These are phyloP conservation scores for Andrena fulva DNA, from an alignment of 2,888 invertebrate species.

Conservation along the genomic window DNA sequence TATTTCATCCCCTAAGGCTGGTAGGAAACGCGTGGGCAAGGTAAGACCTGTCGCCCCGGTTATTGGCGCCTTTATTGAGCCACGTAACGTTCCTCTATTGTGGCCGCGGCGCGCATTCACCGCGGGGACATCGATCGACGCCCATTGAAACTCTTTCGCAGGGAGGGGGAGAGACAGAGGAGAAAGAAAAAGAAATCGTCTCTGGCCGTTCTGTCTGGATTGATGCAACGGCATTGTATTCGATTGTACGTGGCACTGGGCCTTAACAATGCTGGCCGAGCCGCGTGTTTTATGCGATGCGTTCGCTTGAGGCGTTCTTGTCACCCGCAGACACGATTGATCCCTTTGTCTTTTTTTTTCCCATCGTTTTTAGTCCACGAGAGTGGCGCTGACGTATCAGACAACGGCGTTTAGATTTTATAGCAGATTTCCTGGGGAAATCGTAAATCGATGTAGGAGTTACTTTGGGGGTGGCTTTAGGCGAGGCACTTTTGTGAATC, in stretches of 20 bases:
- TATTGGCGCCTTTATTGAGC: slow-evolving; percentile 16
- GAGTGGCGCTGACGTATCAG: neutral
- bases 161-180: neutral
- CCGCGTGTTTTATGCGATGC: slow-evolving; percentile 40
- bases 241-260: slow-evolving; percentile 35
- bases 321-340: slow-evolving; percentile 47
- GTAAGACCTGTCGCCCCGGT: neutral
- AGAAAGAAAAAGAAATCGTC: slow-evolving; percentile 27
- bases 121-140: slow-evolving; percentile 47
- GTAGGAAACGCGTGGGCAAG: neutral
- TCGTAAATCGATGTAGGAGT: too few species aligned
- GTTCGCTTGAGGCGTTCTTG: slow-evolving; percentile 39
- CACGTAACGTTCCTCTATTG: slow-evolving; percentile 38
- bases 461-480: too few species aligned
- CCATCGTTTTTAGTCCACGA: neutral
- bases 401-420: neutral
- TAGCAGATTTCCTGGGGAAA: neutral
- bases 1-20: neutral
- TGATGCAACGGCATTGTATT: slow-evolving; percentile 45
- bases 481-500: too few species aligned
- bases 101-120: slow-evolving; percentile 29
- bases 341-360: slow-evolving; percentile 8
- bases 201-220: slow-evolving; percentile 8
- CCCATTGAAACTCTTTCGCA: slow-evolving; percentile 31
- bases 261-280: slow-evolving; percentile 33